Base-by-base conservation (phyloP, 2,888 invertebrate species). In the Dynastes grantii region DNA sequence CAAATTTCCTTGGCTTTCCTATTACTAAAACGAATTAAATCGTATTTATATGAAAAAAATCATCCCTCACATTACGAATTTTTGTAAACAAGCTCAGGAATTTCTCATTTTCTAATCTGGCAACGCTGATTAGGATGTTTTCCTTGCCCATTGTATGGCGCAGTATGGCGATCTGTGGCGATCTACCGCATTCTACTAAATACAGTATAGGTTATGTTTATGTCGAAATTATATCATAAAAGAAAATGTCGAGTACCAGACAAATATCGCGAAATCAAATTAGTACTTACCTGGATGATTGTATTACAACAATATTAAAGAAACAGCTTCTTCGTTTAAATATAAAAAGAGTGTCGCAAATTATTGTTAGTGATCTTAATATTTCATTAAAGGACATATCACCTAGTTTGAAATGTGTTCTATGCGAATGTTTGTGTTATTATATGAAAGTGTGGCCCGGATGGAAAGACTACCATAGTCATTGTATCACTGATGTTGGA, bases 361-460 rank as follows among this genome's bases (percentile, higher is more conserved):
- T 81, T 13, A 65, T 81, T 13, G 29, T 11, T 2, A n/a, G 68
- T 40, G 81, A 82, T 58, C 58, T 82, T 13, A 55, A 67, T 0
- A 75, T 82, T 5, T 45, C 78, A 13, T 45, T 76, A 9, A 63
- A 67, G 49, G 70, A 73, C 27, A 29, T 81, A 0, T 61, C 80
- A 2, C 16, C 49, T 27, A 37, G 51, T 91, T 89, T 70, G 93
- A 91, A 86, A 95, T 94, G 88, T 96, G 96, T 11, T 94, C 88
- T 82, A 16, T 76, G 71, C 13, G 82, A 83, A 79, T 80, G 81
- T 6, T 79, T 83, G 55, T 76, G 81, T 4, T 81, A 83, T 73
- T 83, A 81, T 40, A 83, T 83, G 80, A 80, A 78, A 76, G 76
- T 78, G 13, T 83, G 83, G 83, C 82, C 82, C 5, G 82, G 82